A percentile compares a stretch with the other conserved stretches of the same genome.
These are phyloP conservation scores for Pyrrhia umbra DNA, from an alignment of 2,888 invertebrate species.

Conservation along the genomic window DNA sequence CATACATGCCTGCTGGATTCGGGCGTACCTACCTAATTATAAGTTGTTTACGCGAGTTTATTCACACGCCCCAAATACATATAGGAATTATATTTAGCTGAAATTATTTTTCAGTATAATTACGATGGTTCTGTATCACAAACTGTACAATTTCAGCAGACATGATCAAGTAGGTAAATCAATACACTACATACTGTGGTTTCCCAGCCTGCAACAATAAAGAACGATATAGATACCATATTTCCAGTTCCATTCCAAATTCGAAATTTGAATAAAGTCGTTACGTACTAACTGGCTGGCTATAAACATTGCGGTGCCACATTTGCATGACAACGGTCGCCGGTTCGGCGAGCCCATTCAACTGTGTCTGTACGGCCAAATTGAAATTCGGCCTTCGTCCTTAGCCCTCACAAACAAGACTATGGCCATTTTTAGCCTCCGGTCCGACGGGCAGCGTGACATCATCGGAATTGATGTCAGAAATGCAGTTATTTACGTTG, in stretches of 20 bases:
- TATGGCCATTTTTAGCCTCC: constrained; percentile 61
- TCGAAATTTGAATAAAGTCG: constrained; percentile 60
- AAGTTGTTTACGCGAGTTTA: constrained; percentile 35
- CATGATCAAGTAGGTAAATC: not conserved
- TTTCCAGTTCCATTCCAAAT: constrained; percentile 47
- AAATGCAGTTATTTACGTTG: constrained; percentile 65
- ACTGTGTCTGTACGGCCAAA: constrained; percentile 68
- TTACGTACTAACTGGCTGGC: constrained; percentile 57
- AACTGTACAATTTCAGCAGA: not conserved
- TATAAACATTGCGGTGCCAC: constrained; percentile 61
- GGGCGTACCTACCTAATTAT: constrained; percentile 40
- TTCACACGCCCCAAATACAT: constrained; percentile 12
- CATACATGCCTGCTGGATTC: constrained; percentile 22
- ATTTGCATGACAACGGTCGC: constrained; percentile 78
- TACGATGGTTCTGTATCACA: not conserved
- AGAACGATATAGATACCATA: constrained; percentile 19
- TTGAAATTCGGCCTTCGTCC: constrained; percentile 77
- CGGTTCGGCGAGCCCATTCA: constrained; percentile 58
- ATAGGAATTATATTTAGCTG: constrained; percentile 1
- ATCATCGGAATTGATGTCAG: constrained; percentile 66
- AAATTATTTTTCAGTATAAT: not conserved
- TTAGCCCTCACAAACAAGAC: constrained; percentile 68
- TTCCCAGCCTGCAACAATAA: constrained; percentile 1
- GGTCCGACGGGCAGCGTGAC: constrained; percentile 58
- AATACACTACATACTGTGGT: not conserved